phyloP scores from a whole-genome alignment of 2,888 invertebrate species.

The Athetis lepigone region DNA sequence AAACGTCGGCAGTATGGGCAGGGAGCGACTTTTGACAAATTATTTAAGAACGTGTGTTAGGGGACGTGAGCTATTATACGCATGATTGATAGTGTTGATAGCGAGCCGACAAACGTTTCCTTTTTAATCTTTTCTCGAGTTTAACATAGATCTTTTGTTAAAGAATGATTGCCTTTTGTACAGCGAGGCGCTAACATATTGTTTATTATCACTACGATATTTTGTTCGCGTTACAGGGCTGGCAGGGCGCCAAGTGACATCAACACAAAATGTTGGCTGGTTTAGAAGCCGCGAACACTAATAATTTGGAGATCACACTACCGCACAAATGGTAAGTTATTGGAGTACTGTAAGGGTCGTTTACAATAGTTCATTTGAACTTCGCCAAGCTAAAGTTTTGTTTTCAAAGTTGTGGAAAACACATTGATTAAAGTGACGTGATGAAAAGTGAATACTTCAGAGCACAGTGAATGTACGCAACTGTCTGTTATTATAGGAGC shows the following conservation, averaged over 20 bases:
- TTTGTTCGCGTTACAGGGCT: slow-evolving; percentile 52
- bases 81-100: slow-evolving; percentile 87
- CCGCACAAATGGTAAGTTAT: slow-evolving; percentile 29
- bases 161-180: slow-evolving; percentile 63
- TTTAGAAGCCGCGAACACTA: slow-evolving; percentile 44
- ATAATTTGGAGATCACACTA: slow-evolving; percentile 43
- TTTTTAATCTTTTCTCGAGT: slow-evolving; percentile 79
- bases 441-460: background rate
- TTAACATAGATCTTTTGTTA: slow-evolving; percentile 67
- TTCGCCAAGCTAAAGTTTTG: too few species aligned
- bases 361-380: background rate
- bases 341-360: slow-evolving; percentile 3
- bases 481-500: background rate
- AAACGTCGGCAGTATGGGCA: slow-evolving; percentile 77
- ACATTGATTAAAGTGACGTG: too few species aligned
- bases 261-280: slow-evolving; percentile 51
- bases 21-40: slow-evolving; percentile 88
- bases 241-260: slow-evolving; percentile 56
- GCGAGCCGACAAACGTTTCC: slow-evolving; percentile 78
- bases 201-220: slow-evolving; percentile 56
- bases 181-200: slow-evolving; percentile 50
- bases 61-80: slow-evolving; percentile 85
- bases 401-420: too few species aligned
- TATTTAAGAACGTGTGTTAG: slow-evolving; percentile 89
- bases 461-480: slow-evolving; percentile 4